These are phyloP conservation scores for Megaceryle torquata DNA, from an alignment of 2,113 vertebrate species.

Conservation along the genomic window DNA sequence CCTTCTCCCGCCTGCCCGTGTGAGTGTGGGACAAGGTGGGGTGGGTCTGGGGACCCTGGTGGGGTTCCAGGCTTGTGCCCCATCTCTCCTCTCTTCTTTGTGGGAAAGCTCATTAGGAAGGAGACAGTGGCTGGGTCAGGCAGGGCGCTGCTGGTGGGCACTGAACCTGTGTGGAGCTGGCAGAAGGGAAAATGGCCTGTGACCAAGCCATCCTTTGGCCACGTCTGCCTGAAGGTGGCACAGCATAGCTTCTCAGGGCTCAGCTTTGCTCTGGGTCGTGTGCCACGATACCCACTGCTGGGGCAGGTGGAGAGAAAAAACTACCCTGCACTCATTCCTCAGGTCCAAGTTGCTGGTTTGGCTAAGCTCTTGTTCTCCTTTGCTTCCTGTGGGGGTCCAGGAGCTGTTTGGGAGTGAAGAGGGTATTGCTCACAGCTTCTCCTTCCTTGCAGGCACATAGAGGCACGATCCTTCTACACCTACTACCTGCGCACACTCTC, in stretches of 20 bases:
- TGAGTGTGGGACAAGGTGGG: slow-evolving; percentile 63
- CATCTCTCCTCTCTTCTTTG: neutral
- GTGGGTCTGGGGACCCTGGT: neutral
- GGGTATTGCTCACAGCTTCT: neutral
- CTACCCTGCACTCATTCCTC: accelerated
- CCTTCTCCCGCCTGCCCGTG: slow-evolving; percentile 78
- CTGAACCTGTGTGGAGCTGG: slow-evolving; percentile 10
- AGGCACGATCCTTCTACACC: slow-evolving; percentile 84
- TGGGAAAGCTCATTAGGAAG: slow-evolving; percentile 55
- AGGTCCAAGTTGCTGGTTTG: neutral
- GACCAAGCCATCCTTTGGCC: neutral
- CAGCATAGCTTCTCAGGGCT: accelerated
- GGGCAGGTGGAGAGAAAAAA: neutral
- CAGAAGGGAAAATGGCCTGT: slow-evolving; percentile 69
- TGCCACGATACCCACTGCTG: neutral
- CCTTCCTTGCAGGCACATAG: slow-evolving; percentile 70
- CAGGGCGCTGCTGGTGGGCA: neutral
- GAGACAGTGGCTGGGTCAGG: slow-evolving; percentile 7
- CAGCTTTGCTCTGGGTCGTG: accelerated
- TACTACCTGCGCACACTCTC: slow-evolving; percentile 81
- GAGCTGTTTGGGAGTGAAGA: neutral
- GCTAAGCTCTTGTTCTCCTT: neutral
- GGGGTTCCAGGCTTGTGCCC: neutral
- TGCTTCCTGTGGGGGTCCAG: neutral
- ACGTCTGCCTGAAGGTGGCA: slow-evolving; percentile 59